Base-by-base conservation (phyloP, 2,797 vertebrate genomes). In the Anguilla pacifica region DNA sequence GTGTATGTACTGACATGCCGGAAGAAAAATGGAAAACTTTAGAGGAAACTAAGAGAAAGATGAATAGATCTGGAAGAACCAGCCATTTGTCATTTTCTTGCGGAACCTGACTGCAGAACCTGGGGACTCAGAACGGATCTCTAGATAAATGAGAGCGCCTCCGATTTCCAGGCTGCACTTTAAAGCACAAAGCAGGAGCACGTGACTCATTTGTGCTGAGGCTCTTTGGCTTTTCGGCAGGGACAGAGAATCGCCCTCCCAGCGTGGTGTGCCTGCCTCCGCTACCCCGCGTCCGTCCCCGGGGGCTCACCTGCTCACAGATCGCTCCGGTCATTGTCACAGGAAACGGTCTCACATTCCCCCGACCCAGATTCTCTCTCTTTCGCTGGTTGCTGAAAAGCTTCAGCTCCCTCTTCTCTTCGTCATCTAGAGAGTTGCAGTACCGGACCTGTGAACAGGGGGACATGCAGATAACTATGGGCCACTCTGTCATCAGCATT, bases 371-470 rank as follows among this genome's bases (percentile, higher is more conserved):
- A 90, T 99, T 99, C 92, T 99, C 99, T 1, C 98, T 96, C 89
- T 99, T 99, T 87, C 99, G 96, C 91, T 99, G 99, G 94, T 97
- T 98, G 91, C 98, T 99, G 95, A 99, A 99, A 86, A 99, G 97
- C 93, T 99, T 99, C 86, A 99, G 97, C 92, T 99, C 99, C 87
- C 98, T 95, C 93, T 99, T 99, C 93, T 99, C 99, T 86, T 99
- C 99, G 2, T 99, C 98, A 17, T 99, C 99, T 95, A 99, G 92
- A 0, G 97, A 95, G 92, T 98, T 99, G 91, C 99, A 99, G 84
- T 99, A 99, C 72, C 98, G 98, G 1, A 99, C 97, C 99, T 99
- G 89, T 4, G 22, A 31, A 70, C 28, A 25, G 82, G 31, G 13
- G 39, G 39, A 25, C 55, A 57, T 15, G 11, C 55, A 57, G 55